Conservation (phyloP, 2,113 vertebrate species). For the Probosciger aterrimus region DNA sequence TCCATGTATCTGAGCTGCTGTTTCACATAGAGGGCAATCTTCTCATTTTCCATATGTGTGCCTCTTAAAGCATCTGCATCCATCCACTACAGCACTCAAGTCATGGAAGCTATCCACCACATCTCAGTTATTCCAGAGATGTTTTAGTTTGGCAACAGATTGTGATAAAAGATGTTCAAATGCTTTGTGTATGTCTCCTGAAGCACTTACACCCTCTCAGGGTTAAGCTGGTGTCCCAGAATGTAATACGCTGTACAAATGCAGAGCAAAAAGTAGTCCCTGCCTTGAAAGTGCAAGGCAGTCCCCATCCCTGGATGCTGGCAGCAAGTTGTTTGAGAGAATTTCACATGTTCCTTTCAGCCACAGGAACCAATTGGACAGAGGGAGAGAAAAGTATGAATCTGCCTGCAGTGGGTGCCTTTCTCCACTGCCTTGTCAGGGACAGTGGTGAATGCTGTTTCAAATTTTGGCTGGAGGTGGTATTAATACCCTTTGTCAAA, state of each 20-base stretch:
- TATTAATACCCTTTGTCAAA: background rate
- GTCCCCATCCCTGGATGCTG: background rate
- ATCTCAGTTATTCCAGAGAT: background rate
- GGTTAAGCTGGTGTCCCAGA: background rate
- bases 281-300: fast-evolving
- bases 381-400: background rate
- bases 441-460: background rate
- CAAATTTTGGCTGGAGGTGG: background rate
- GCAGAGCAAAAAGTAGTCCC: background rate
- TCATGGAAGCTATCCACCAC: background rate
- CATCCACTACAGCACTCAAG: background rate
- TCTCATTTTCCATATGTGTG: background rate
- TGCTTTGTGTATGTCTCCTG: background rate
- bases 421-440: background rate
- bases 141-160: background rate
- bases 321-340: background rate
- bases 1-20: background rate
- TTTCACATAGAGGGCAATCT: background rate
- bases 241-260: background rate
- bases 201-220: background rate
- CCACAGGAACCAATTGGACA: background rate
- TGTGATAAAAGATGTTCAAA: background rate
- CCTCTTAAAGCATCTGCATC: background rate
- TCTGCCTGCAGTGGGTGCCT: background rate
- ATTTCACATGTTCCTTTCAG: background rate